Evolutionary conservation across 35 echinoderm and acorn worm species (phyloP).

Genomic region (Amphiura filiformis): DNA sequence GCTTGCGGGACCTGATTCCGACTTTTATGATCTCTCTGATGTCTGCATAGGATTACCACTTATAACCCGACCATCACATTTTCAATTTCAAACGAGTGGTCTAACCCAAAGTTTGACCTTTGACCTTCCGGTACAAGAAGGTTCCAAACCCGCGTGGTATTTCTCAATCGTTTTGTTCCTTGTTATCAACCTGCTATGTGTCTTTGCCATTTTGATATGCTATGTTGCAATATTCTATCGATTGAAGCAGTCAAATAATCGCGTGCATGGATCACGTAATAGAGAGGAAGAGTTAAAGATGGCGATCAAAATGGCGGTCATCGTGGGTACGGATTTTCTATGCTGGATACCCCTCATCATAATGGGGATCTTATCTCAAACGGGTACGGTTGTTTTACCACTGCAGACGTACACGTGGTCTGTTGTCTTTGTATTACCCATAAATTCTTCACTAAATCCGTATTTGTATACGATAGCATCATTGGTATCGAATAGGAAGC

Average conservation of each 20-base stretch:
- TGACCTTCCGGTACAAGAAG: background rate
- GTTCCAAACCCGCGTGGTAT: background rate
- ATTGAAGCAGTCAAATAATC: background rate
- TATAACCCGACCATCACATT: too few relatives aligned
- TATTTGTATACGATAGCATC: slow-evolving; percentile 40
- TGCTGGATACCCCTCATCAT: slow-evolving; percentile 67
- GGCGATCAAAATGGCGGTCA: slow-evolving; percentile 32
- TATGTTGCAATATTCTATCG: slow-evolving; percentile 44
- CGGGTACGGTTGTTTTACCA: slow-evolving; percentile 15
- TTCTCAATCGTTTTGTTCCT: slow-evolving; percentile 51
- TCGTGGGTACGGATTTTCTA: slow-evolving; percentile 44
- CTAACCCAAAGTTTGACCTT: background rate
- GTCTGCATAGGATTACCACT: too few relatives aligned
- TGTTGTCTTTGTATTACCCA: slow-evolving; percentile 56
- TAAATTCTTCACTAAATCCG: slow-evolving; percentile 67
- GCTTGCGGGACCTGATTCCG: too few relatives aligned
- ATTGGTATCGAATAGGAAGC: background rate
- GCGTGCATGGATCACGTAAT: background rate
- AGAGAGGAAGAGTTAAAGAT: slow-evolving; percentile 38
- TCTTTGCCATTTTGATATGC: slow-evolving; percentile 22
- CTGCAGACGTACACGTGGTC: slow-evolving; percentile 39
- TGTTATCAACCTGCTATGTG: slow-evolving; percentile 41
- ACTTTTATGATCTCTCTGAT: too few relatives aligned
- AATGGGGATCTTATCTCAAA: slow-evolving; percentile 55
- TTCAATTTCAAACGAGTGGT: too few relatives aligned